A percentile compares a stretch with the other conserved stretches of the same genome.
Evolutionary conservation across 2,797 vertebrate genomes (phyloP).

Genomic region (Enteromius anoplus): DNA sequence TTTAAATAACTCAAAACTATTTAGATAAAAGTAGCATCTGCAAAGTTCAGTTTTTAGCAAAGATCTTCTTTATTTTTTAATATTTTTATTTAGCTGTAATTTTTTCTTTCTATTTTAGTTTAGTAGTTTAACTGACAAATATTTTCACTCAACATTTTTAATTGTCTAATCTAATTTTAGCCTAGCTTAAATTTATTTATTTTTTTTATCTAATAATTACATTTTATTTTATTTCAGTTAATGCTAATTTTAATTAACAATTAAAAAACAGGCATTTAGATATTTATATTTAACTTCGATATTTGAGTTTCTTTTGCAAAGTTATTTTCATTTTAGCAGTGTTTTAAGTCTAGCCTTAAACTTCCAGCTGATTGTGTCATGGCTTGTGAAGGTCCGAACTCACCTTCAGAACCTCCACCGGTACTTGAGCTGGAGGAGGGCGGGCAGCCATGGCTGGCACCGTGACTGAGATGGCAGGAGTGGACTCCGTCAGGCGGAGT

Average conservation of each 20-base stretch:
- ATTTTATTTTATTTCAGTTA: not conserved
- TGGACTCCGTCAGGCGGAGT: slow-evolving; percentile 74
- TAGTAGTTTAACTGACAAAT: not conserved
- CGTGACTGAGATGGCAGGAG: slow-evolving; percentile 87
- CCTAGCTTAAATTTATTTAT: no score
- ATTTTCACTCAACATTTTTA: not conserved
- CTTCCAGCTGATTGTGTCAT: not conserved
- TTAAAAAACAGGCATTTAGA: not conserved
- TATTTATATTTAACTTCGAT: not conserved
- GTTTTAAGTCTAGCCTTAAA: not conserved
- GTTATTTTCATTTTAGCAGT: not conserved
- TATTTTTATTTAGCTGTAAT: not conserved
- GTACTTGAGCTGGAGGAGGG: slow-evolving; percentile 86
- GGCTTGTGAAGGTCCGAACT: not conserved
- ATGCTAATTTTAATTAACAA: not conserved
- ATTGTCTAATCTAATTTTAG: not conserved
- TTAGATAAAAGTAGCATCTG: no score
- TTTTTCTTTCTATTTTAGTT: not conserved
- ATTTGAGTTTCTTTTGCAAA: not conserved
- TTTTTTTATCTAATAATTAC: not conserved
- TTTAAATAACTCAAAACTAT: no score
- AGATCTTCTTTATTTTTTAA: not conserved
- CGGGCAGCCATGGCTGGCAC: slow-evolving; percentile 70
- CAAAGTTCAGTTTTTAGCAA: no score
- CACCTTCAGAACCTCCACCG: slow-evolving; percentile 91